Conservation (phyloP, 2,113 vertebrate species). For the Pygoscelis antarcticus region DNA sequence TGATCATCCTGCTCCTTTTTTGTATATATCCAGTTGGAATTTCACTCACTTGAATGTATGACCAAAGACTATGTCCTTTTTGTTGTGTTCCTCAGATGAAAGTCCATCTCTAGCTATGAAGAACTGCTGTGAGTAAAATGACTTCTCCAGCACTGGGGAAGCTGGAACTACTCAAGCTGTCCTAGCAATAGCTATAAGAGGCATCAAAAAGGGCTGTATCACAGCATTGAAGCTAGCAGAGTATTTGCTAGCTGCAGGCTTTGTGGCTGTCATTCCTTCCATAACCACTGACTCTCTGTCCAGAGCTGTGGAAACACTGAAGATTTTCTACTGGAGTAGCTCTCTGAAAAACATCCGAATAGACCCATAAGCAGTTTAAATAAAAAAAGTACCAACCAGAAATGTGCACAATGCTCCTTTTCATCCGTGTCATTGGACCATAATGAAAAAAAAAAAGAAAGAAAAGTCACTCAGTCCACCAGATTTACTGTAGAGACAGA, state of each 20-base stretch:
- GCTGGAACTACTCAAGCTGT: background rate
- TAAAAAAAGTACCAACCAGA: background rate
- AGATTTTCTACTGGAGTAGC: background rate
- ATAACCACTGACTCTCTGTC: background rate
- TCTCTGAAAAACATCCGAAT: background rate
- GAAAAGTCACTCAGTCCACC: background rate
- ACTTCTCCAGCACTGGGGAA: background rate
- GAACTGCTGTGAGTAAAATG: background rate
- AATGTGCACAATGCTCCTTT: background rate
- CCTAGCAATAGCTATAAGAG: background rate
- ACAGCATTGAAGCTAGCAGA: background rate
- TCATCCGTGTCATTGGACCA: background rate
- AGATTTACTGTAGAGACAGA: background rate
- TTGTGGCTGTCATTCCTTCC: background rate
- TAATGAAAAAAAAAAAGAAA: background rate
- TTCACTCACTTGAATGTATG: background rate
- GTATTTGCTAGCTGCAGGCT: background rate
- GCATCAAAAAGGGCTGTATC: background rate
- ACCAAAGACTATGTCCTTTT: background rate
- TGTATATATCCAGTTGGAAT: background rate
- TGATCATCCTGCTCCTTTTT: background rate
- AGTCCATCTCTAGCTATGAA: background rate
- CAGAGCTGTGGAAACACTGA: background rate
- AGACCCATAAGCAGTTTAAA: background rate
- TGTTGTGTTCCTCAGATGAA: background rate